A percentile compares a stretch with the other conserved stretches of the same genome.
phyloP scores from a whole-genome alignment of 2,797 vertebrate species.

The Pseudotriccus pelzelni region DNA sequence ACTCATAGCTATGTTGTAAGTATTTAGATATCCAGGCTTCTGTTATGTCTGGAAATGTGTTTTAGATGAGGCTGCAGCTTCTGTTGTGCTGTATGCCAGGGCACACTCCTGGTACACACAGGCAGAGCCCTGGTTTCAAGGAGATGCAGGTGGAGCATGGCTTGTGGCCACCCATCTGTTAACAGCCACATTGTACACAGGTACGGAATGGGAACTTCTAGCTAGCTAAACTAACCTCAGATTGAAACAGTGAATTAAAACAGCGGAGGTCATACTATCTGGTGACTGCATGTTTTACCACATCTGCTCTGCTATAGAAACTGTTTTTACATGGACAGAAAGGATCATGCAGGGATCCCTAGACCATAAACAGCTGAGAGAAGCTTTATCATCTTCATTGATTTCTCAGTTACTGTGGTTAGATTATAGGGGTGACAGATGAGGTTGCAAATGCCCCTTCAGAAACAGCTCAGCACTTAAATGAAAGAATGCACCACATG shows the following conservation, averaged over 20 bases:
- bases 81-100: not conserved
- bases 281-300: not conserved
- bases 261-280: not conserved
- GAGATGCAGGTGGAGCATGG: not conserved
- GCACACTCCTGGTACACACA: rapidly evolving
- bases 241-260: not conserved
- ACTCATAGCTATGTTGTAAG: not conserved
- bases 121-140: not conserved
- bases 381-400: not conserved
- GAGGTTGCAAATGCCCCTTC: not conserved
- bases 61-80: not conserved
- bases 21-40: not conserved
- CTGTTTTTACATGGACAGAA: not conserved
- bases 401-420: not conserved
- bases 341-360: not conserved
- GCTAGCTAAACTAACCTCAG: not conserved
- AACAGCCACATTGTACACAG: not conserved
- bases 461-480: not conserved
- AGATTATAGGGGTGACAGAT: not conserved
- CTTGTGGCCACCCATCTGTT: rapidly evolving
- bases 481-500: not conserved
- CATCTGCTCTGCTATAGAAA: not conserved
- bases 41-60: not conserved
- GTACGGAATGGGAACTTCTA: not conserved
- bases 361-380: not conserved